Evolutionary conservation across 2,797 vertebrate genomes (phyloP).

Genomic region (Centropyge bicolor): DNA sequence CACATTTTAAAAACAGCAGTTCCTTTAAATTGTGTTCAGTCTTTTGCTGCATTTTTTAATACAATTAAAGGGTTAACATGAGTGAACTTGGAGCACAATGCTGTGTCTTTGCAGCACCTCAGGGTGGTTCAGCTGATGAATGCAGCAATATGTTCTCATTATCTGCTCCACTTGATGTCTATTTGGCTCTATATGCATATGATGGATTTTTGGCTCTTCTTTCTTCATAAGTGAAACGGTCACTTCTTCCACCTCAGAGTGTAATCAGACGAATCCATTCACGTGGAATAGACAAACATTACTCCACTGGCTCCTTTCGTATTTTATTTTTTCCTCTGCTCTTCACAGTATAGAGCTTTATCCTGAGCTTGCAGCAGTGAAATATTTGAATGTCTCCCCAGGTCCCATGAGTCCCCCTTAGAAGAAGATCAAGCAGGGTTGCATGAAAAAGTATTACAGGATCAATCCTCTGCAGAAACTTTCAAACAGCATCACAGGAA

Average conservation of each 20-base stretch:
- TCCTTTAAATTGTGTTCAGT: neutral
- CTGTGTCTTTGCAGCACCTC: neutral
- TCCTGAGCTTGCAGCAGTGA: neutral
- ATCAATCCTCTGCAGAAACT: neutral
- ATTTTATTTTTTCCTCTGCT: neutral
- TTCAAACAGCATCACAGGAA: slow-evolving; percentile 26
- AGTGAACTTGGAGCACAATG: neutral
- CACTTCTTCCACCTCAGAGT: neutral
- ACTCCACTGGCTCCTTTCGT: neutral
- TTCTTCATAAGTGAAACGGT: neutral
- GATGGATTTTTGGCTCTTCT: neutral
- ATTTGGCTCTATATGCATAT: neutral
- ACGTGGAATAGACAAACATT: neutral
- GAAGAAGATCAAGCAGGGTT: neutral
- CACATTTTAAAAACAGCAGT: slow-evolving; percentile 2
- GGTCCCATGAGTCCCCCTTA: neutral
- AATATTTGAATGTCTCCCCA: neutral
- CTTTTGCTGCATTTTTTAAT: neutral
- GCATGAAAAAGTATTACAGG: neutral
- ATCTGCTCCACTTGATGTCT: slow-evolving; percentile 9
- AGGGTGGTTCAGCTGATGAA: neutral
- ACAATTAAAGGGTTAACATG: neutral
- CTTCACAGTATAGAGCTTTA: neutral
- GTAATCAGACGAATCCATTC: neutral
- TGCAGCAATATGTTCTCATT: neutral